A percentile compares a stretch with the other conserved stretches of the same genome.
Conservation (phyloP, 2,888 invertebrate species). For the Stomorhina lunata region DNA sequence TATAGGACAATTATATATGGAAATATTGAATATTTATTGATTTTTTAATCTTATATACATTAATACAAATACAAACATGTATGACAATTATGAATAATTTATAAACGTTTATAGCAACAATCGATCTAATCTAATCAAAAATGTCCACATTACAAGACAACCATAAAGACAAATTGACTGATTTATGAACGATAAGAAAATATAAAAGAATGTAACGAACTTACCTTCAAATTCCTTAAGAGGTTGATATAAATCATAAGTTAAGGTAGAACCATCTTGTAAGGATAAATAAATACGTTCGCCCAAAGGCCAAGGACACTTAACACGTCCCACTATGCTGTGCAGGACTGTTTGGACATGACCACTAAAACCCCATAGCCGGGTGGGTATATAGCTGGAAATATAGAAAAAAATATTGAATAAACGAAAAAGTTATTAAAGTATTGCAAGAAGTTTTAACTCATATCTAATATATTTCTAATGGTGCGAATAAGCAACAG, state of each 20-base stretch:
- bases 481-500: not conserved
- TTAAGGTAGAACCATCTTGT: slow-evolving; percentile 92
- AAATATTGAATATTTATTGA: too few relatives aligned
- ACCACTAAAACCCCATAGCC: slow-evolving; percentile 97
- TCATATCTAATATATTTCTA: slow-evolving; percentile 20
- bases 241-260: slow-evolving; percentile 95
- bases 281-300: slow-evolving; percentile 88
- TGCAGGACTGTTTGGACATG: slow-evolving; percentile 96
- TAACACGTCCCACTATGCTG: slow-evolving; percentile 91
- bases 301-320: slow-evolving; percentile 93
- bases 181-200: not conserved
- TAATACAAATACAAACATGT: too few relatives aligned
- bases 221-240: slow-evolving; percentile 87
- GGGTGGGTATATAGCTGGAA: slow-evolving; percentile 94
- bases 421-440: not conserved
- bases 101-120: too few relatives aligned
- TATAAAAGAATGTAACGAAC: too few relatives aligned
- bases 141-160: too few relatives aligned
- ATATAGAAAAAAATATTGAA: too few relatives aligned
- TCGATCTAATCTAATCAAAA: not conserved
- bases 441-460: slow-evolving; percentile 26
- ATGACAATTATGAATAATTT: too few relatives aligned
- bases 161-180: not conserved
- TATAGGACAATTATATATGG: too few relatives aligned
- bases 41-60: too few relatives aligned